Percentiles rank a stretch among this genome's conserved stretches.
These are phyloP conservation scores for Pristionchus maxplancki DNA, from an alignment of 2,888 invertebrate species.

Conservation along the genomic window DNA sequence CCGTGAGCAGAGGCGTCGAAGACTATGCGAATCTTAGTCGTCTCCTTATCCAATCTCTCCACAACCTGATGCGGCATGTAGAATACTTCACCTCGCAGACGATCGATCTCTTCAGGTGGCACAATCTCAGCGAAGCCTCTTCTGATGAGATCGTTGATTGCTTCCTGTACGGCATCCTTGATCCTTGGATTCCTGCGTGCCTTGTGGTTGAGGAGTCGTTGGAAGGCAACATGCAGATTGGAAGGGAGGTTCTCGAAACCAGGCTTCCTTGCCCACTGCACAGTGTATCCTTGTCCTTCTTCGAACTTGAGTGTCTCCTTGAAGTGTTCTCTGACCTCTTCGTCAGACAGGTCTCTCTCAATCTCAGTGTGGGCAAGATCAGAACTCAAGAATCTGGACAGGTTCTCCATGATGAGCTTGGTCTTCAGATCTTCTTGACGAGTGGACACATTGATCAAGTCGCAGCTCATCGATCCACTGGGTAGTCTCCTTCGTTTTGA, in stretches of 20 bases:
- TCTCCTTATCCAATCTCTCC: not conserved
- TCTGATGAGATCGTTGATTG: not conserved
- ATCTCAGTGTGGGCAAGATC: not conserved
- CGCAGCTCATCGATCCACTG: not conserved
- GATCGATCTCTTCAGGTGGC: not conserved
- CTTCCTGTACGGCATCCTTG: not conserved
- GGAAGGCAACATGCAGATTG: not conserved
- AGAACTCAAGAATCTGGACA: not conserved
- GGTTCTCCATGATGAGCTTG: not conserved
- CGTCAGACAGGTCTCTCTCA: not conserved
- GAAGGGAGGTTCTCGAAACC: not conserved
- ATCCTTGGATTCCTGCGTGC: not conserved
- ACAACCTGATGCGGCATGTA: not conserved
- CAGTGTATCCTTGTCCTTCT: not conserved
- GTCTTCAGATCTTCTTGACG: not conserved
- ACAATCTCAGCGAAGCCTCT: not conserved
- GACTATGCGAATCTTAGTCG: not conserved
- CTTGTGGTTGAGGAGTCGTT: not conserved
- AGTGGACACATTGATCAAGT: not conserved
- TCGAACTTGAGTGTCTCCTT: not conserved
- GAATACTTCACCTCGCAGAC: not conserved
- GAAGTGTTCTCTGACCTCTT: not conserved
- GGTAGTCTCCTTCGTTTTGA: not conserved
- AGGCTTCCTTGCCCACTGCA: not conserved
- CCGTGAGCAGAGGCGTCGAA: not conserved